Conservation (phyloP, 2,113 vertebrate genomes). For the Entelurus aequoreus region DNA sequence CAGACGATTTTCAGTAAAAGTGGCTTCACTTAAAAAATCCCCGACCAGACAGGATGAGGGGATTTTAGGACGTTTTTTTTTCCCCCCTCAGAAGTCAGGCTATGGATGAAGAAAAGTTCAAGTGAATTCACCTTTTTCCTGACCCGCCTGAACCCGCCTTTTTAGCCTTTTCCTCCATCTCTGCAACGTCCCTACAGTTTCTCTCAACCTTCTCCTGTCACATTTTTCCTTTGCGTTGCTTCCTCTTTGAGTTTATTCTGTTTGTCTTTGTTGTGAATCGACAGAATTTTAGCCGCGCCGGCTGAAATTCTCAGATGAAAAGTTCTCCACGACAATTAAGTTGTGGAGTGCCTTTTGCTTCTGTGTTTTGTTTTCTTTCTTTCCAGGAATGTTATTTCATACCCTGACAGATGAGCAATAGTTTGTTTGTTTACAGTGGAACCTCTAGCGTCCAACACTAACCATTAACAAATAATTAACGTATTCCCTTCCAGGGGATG, state of each 20-base stretch:
- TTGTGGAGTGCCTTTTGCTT: constrained; percentile 52
- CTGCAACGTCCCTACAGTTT: constrained; percentile 66
- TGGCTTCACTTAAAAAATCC: constrained; percentile 47
- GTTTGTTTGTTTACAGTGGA: constrained; percentile 16
- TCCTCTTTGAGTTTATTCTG: constrained; percentile 62
- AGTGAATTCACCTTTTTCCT: constrained; percentile 62
- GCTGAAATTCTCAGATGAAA: constrained; percentile 75
- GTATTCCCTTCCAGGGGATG: no score
- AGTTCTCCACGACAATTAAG: constrained; percentile 56
- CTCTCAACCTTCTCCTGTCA: constrained; percentile 73
- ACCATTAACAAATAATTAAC: neutral
- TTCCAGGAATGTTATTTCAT: constrained; percentile 52
- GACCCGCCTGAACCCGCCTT: constrained; percentile 63
- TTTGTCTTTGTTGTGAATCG: constrained; percentile 66
- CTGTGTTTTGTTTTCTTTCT: neutral
- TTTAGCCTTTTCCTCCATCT: constrained; percentile 66
- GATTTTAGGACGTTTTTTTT: constrained; percentile 45
- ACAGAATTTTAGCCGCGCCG: constrained; percentile 74
- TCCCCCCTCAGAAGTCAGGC: constrained; percentile 61
- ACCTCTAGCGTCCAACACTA: neutral
- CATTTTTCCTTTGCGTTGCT: constrained; percentile 61
- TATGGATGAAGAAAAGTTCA: constrained; percentile 70
- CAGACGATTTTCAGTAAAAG: constrained; percentile 45
- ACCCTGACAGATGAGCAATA: constrained; percentile 49
- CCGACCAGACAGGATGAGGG: constrained; percentile 42